Base-by-base conservation (phyloP, 2,888 invertebrate species). In the Exocentrus adspersus region DNA sequence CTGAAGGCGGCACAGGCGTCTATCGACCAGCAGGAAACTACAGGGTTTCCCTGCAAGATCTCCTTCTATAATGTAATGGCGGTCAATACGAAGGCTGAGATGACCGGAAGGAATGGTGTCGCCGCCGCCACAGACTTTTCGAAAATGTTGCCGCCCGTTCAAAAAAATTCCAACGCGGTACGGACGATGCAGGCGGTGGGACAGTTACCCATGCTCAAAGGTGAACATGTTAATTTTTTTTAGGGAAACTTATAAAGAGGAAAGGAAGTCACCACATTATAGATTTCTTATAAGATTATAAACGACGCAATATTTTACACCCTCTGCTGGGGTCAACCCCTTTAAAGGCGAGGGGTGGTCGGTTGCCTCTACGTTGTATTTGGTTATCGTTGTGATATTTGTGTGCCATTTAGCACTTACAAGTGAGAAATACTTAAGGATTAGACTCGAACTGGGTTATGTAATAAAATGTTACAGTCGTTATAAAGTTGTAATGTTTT, bases 1-100 rank as follows among this genome's bases (percentile, higher is more conserved):
- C 83, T 81, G 82, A 86, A 73, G 63, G 70, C 67, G 83, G 79
- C 84, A 83, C 65, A 73, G 62, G 69, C 67, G 83, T 78, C 84
- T 84, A 59, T 63, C 37, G 64, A 67, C 74, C 84, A 84, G 57
- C 69, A 68, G 53, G 67, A 71, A 20, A 54, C 64, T 42, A 67
- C 67, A 45, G 65, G 68, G 56, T 20, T 68, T 53, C 62, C 69
- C 51, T 60, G 53, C 45, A 69, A 69, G 51, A 61, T 64, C 1
- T 51, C 63, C 2, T 48, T 59, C 17, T 56, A 58, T 54, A 64
- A 46, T 50, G 50, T 48, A 14, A 43, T 50, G 51, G 48, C 48
- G 17, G 56, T 51, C 32, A 51, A 16, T 9, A n/a, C 28, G 24
- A 43, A 45, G 32, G 56, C 54, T 14, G 37, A 37, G 6, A 30